Evolutionary conservation across 30 jellyfish, hydroid and myxozoan genomes (phyloP).

Genomic region (Aurelia sp.): DNA sequence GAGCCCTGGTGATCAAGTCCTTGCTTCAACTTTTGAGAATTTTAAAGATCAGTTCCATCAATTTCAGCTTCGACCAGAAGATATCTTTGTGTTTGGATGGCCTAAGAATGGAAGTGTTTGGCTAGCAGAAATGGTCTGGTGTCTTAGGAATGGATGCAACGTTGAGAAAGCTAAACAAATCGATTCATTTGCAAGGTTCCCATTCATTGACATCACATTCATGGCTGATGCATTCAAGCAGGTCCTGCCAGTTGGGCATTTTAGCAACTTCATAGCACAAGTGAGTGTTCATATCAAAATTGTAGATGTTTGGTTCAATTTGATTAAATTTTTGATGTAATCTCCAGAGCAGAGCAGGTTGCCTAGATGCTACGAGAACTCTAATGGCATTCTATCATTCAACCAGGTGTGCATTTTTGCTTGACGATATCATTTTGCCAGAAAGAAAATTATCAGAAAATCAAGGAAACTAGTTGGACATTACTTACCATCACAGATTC

Average conservation of each 20-base stretch:
- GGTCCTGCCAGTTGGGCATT: constrained; percentile 16
- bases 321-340: not conserved
- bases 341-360: too few relatives aligned
- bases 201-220: constrained; percentile 29
- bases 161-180: not conserved
- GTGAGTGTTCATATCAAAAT: not conserved
- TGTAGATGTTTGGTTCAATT: not conserved
- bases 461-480: too few relatives aligned
- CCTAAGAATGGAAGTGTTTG: constrained; percentile 51
- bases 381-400: too few relatives aligned
- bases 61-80: constrained; percentile 25
- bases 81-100: constrained; percentile 57
- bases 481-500: too few relatives aligned
- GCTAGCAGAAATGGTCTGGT: constrained; percentile 58
- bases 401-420: too few relatives aligned
- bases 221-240: constrained; percentile 54
- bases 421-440: too few relatives aligned
- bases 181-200: constrained; percentile 6
- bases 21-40: constrained; percentile 45
- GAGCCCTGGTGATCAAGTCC: constrained; percentile 36
- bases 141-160: constrained; percentile 8
- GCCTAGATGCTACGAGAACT: too few relatives aligned
- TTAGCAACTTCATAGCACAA: not conserved
- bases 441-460: too few relatives aligned
- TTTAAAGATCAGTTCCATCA: constrained; percentile 23